These are phyloP conservation scores for Steinernema scapterisci DNA, from an alignment of 2,888 invertebrate genomes.

Conservation along the genomic window DNA sequence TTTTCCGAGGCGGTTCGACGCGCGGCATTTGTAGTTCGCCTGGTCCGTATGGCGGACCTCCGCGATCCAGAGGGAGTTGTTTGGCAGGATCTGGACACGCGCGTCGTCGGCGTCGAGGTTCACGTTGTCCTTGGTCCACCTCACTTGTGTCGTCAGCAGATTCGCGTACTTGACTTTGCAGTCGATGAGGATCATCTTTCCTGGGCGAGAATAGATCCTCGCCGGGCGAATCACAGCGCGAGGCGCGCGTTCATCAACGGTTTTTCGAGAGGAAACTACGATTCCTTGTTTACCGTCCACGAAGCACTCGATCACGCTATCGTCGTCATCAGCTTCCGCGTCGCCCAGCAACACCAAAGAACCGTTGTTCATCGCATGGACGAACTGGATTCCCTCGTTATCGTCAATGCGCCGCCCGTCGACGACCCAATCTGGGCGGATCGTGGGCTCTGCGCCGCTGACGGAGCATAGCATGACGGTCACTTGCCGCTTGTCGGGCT, in stretches of 20 bases:
- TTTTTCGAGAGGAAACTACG: conserved; percentile 12
- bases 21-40: conserved; percentile 49
- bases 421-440: conserved; percentile 51
- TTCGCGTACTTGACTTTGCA: conserved; percentile 40
- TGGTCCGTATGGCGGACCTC: conserved; percentile 40
- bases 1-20: conserved; percentile 45
- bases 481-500: not conserved
- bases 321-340: conserved; percentile 43
- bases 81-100: conserved; percentile 34
- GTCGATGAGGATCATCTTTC: conserved; percentile 40
- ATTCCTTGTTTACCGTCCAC: conserved; percentile 48
- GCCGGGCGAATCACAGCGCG: conserved; percentile 43
- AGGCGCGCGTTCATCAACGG: conserved; percentile 37
- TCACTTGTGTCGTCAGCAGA: conserved; percentile 44
- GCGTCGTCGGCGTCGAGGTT: conserved; percentile 42
- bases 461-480: not conserved
- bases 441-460: conserved; percentile 30
- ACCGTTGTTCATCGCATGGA: conserved; percentile 70
- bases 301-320: conserved; percentile 54
- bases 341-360: conserved; percentile 61
- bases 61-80: conserved; percentile 29
- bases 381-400: conserved; percentile 60
- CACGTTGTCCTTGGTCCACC: conserved; percentile 46
- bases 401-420: conserved; percentile 59
- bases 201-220: conserved; percentile 36